Percentiles rank a stretch among this genome's conserved stretches.
Evolutionary conservation across 92 coral and sea anemone genomes (phyloP).

Genomic region (Pocillopora grandis): DNA sequence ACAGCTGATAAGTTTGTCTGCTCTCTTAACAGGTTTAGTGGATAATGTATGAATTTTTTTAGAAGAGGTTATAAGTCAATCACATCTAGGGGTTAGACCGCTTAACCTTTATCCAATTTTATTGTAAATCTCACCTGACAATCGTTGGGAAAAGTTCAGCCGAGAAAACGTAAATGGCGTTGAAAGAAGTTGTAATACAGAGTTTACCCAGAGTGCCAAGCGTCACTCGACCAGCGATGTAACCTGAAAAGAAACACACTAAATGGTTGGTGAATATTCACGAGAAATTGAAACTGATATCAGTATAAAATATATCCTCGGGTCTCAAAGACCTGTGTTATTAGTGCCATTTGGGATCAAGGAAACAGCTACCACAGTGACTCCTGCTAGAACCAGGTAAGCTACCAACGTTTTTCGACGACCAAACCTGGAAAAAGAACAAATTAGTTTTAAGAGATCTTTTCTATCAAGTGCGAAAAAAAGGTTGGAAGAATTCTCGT

Average conservation of each 20-base stretch:
- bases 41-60: too few species aligned
- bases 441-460: not conserved
- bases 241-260: slow-evolving; percentile 32
- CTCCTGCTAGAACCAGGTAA: slow-evolving; percentile 49
- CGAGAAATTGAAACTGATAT: too few species aligned
- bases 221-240: slow-evolving; percentile 72
- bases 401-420: slow-evolving; percentile 62
- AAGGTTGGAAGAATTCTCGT: not conserved
- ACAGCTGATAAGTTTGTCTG: too few species aligned
- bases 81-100: not conserved
- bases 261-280: too few species aligned
- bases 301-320: too few species aligned
- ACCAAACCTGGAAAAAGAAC: slow-evolving; percentile 53
- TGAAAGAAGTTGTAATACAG: slow-evolving; percentile 64
- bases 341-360: slow-evolving; percentile 68
- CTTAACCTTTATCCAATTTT: not conserved
- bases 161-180: slow-evolving; percentile 65
- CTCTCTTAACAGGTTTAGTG: too few species aligned
- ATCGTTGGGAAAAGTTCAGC: slow-evolving; percentile 72
- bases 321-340: slow-evolving; percentile 41
- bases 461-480: not conserved
- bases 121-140: slow-evolving; percentile 47
- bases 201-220: slow-evolving; percentile 75
- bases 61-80: too few species aligned
- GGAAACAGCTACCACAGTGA: slow-evolving; percentile 65